Evolutionary conservation across 2,113 vertebrate species (phyloP).

Genomic region (Lutjanus erythropterus): DNA sequence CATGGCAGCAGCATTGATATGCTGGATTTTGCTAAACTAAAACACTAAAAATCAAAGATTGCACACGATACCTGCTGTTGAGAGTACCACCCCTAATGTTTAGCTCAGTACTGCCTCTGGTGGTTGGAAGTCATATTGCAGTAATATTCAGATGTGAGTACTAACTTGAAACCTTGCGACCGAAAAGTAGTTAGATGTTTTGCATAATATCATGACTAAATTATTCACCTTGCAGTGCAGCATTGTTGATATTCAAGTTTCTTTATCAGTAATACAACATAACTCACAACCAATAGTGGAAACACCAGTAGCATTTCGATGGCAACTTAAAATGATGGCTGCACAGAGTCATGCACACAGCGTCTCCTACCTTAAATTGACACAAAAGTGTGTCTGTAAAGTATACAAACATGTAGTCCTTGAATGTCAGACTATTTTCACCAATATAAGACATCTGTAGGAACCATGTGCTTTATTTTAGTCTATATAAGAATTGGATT

Average conservation of each 20-base stretch:
- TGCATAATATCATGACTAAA: background rate
- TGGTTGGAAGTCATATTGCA: constrained; percentile 23
- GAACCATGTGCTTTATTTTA: background rate
- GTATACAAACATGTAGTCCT: background rate
- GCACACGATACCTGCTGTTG: background rate
- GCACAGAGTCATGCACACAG: background rate
- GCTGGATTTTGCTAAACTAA: background rate
- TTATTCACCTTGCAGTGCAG: background rate
- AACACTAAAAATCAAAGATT: background rate
- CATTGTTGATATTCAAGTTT: background rate
- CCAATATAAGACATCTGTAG: background rate
- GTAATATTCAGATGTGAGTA: background rate
- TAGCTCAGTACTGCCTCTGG: constrained; percentile 28
- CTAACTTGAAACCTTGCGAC: background rate
- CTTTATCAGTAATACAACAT: background rate
- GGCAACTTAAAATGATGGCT: background rate
- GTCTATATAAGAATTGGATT: background rate
- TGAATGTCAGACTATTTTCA: background rate
- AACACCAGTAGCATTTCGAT: background rate
- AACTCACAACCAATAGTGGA: background rate
- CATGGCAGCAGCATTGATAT: background rate
- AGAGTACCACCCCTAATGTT: background rate
- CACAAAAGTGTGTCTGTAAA: background rate
- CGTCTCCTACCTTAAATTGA: background rate
- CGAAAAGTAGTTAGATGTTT: background rate